Evolutionary conservation across 2,113 vertebrate species (phyloP), one percentile per base, ranked within the genome.

Genomic region (Corythornis madagascariensis): DNA sequence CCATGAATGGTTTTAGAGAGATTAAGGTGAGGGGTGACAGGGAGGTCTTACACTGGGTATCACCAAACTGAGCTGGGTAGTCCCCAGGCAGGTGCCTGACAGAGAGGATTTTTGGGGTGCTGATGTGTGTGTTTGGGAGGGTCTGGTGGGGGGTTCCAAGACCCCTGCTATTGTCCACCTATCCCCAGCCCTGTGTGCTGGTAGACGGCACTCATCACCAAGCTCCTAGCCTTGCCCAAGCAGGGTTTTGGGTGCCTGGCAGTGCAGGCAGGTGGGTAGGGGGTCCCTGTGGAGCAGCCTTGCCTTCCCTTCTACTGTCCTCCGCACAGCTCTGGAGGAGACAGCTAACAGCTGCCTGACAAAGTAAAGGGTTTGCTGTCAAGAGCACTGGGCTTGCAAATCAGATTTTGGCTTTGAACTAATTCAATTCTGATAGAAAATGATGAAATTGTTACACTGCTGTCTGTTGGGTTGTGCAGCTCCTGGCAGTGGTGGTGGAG

Each of bases 341-440:
- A 94, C 89, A 91, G 91, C 96, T 94, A 97, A 95, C 97, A 97
- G 97, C 96, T 97, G 97, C 95, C 96, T 97, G 97, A 97, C 96
- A 96, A 94, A 94, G 94, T 95, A 96, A 97, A 95, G 96, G 89
- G 95, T 94, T 94, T 96, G 96, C 96, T 97, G 96, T 96, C 96
- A 96, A 94, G 93, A 95, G 94, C 47, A 63, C 93, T 89, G 92
- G 95, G 93, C 94, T 93, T 52, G 6, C 94, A 97, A 97, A 97
- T 97, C 97, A 94, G 92, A 97, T 97, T 97, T 97, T 97, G 96
- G 93, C 96, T 97, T 97, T 96, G 94, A 96, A 95, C 95, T 97
- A 97, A 97, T 97, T 97, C 85, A 95, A 86, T 97, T 95, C 87
- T 83, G 93, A 55, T 96, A 92, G 85, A 94, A 97, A 96, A 96